A percentile compares a stretch with the other conserved stretches of the same genome.
These are phyloP conservation scores for Elaeidobius kamerunicus DNA, from an alignment of 2,888 invertebrate genomes.

Conservation along the genomic window DNA sequence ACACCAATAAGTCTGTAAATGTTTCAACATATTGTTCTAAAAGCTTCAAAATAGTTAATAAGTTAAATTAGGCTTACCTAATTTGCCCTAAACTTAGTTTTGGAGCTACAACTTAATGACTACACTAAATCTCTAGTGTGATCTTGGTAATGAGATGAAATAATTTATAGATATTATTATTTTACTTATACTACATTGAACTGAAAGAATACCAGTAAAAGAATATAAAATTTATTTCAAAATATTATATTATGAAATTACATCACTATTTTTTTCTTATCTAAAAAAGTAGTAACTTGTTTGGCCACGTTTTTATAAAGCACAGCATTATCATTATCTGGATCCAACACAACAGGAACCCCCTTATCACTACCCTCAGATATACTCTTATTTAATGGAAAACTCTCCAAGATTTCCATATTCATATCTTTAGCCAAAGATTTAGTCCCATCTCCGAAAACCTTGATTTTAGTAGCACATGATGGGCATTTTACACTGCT, in stretches of 20 bases:
- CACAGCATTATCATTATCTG: slow-evolving; percentile 45
- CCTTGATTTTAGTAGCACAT: slow-evolving; percentile 67
- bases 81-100: too few species aligned
- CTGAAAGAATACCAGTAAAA: too few species aligned
- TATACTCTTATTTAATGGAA: slow-evolving; percentile 71
- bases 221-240: too few species aligned
- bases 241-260: background rate
- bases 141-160: too few species aligned
- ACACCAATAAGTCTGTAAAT: too few species aligned
- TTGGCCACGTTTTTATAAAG: slow-evolving; percentile 39
- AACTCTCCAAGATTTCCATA: slow-evolving; percentile 63
- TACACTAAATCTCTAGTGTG: too few species aligned
- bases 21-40: too few species aligned
- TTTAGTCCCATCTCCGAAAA: slow-evolving; percentile 69
- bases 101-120: too few species aligned
- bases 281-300: slow-evolving; percentile 37
- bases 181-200: too few species aligned
- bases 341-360: slow-evolving; percentile 67
- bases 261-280: slow-evolving; percentile 1
- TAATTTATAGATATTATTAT: too few species aligned
- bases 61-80: too few species aligned
- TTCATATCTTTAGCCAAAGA: slow-evolving; percentile 63
- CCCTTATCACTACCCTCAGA: slow-evolving; percentile 69
- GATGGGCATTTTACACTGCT: slow-evolving; percentile 72
- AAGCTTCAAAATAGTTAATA: too few species aligned